These are phyloP conservation scores for Cyprinus carpio DNA, from an alignment of 2,113 vertebrate genomes.

Conservation along the genomic window DNA sequence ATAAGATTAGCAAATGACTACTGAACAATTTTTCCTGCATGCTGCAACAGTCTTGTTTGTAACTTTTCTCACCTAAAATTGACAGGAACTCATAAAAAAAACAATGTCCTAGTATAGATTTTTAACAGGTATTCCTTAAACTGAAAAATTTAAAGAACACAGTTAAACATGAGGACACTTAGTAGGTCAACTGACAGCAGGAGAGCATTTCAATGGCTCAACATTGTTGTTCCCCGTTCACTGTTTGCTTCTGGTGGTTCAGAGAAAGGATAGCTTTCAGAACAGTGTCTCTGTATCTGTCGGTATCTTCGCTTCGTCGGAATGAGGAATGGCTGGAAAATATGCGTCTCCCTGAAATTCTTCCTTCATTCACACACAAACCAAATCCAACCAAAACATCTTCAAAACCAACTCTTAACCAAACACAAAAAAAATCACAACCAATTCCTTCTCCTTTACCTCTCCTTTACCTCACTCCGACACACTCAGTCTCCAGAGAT, in stretches of 20 bases:
- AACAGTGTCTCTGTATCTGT: background rate
- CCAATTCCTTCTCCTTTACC: background rate
- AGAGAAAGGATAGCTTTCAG: slow-evolving; percentile 5
- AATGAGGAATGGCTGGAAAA: slow-evolving; percentile 36
- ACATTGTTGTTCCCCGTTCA: slow-evolving; percentile 3
- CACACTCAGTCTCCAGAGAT: slow-evolving; percentile 27
- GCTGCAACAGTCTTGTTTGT: slow-evolving; percentile 1
- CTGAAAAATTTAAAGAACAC: background rate
- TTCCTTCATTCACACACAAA: slow-evolving; percentile 54
- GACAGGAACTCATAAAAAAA: background rate
- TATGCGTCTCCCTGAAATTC: slow-evolving; percentile 45
- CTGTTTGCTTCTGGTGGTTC: background rate
- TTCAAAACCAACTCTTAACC: too few relatives aligned
- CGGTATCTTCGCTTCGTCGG: background rate
- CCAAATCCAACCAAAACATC: too few relatives aligned
- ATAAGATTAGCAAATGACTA: slow-evolving; percentile 25
- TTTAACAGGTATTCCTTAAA: background rate
- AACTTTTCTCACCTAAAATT: background rate
- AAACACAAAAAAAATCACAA: too few relatives aligned
- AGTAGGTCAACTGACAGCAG: background rate
- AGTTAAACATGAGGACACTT: background rate
- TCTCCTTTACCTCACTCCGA: background rate
- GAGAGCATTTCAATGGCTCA: slow-evolving; percentile 10
- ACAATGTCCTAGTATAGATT: background rate
- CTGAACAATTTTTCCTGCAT: background rate